Conservation (phyloP, 2,113 vertebrate genomes). For the Vombatus ursinus region DNA sequence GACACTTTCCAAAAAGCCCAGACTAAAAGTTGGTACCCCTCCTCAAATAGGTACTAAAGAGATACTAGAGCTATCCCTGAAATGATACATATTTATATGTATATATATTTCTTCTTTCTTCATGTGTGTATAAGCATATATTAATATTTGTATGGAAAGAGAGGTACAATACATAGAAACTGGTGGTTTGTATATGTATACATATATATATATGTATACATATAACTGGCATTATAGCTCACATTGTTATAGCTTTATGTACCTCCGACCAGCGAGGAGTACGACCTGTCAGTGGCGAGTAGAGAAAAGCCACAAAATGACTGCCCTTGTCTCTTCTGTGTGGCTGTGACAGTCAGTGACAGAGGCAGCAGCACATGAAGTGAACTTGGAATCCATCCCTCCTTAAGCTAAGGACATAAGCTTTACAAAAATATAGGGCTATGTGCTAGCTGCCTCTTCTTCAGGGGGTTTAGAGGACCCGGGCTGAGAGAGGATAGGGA, state of each 20-base stretch:
- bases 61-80: conserved; percentile 75
- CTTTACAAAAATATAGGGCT: conserved; percentile 47
- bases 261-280: conserved; percentile 61
- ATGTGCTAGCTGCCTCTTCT: conserved; percentile 52
- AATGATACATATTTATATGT: conserved; percentile 72
- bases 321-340: conserved; percentile 34
- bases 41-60: conserved; percentile 69
- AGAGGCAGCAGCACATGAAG: conserved; percentile 48
- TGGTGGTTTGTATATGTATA: conserved; percentile 55
- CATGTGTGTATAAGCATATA: conserved; percentile 62
- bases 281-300: conserved; percentile 60
- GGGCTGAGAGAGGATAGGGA: conserved; percentile 8
- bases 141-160: conserved; percentile 54
- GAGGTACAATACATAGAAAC: conserved; percentile 55
- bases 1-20: conserved; percentile 66
- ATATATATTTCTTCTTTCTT: conserved; percentile 52
- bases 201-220: conserved; percentile 39
- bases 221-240: conserved; percentile 57
- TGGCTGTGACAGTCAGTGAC: conserved; percentile 44
- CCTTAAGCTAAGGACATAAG: conserved; percentile 9
- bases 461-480: conserved; percentile 29
- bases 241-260: background rate
- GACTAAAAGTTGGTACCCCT: conserved; percentile 58
- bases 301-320: conserved; percentile 19
- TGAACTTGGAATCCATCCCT: conserved; percentile 15